phyloP scores from a whole-genome alignment of 2,888 invertebrate species.

The Pterostichus niger region DNA sequence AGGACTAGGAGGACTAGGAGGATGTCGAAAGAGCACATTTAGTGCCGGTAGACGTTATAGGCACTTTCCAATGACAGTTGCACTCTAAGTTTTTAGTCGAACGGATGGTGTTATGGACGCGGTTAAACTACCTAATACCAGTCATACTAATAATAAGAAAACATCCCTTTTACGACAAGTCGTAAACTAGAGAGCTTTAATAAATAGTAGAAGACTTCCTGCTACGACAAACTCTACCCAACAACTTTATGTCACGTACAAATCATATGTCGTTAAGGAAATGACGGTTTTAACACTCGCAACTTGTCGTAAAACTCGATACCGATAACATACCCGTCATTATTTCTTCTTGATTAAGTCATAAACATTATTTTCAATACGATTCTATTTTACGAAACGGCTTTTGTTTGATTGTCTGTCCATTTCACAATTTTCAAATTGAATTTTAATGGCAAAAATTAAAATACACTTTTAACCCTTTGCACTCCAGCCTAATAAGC shows the following conservation, averaged over 20 bases:
- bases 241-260: conserved; percentile 24
- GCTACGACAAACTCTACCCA: neutral
- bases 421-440: too few species aligned
- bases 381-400: too few species aligned
- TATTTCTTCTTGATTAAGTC: conserved; percentile 1
- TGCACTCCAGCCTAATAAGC: too few species aligned
- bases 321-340: neutral
- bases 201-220: conserved; percentile 32
- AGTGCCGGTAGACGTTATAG: conserved; percentile 11
- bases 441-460: too few species aligned
- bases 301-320: neutral
- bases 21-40: neutral
- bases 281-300: neutral
- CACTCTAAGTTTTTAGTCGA: conserved; percentile 11
- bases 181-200: conserved; percentile 20
- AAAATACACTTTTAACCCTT: too few species aligned
- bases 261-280: conserved; percentile 37
- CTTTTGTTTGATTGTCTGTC: too few species aligned
- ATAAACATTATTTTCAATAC: neutral
- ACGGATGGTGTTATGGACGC: conserved; percentile 6
- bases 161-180: conserved; percentile 23
- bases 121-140: conserved; percentile 46
- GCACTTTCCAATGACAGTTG: conserved; percentile 36
- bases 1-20: neutral
- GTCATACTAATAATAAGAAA: conserved; percentile 46